phyloP scores from a whole-genome alignment of 2,888 invertebrate species.

The Eupeodes latifasciatus region DNA sequence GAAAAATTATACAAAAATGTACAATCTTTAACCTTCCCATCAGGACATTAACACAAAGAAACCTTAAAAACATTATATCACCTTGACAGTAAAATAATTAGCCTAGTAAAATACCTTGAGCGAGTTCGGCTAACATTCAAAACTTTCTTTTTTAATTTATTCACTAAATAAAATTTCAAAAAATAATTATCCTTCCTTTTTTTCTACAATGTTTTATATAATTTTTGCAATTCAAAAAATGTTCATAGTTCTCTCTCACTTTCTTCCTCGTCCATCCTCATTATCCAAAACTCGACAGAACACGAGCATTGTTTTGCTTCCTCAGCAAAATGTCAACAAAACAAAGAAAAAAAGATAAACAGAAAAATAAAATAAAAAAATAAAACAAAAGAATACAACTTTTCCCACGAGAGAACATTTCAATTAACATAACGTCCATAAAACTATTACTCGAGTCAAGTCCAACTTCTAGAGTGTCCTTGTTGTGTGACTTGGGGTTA shows the following conservation, averaged over 20 bases:
- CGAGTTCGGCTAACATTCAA: not conserved
- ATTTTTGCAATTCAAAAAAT: not conserved
- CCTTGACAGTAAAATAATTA: slow-evolving; percentile 65
- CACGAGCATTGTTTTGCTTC: slow-evolving; percentile 18
- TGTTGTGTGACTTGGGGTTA: slow-evolving; percentile 38
- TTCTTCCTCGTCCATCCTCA: not conserved
- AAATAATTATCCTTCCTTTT: slow-evolving; percentile 64
- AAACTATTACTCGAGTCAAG: slow-evolving; percentile 63
- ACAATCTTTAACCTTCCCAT: too few relatives aligned
- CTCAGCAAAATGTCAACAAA: not conserved
- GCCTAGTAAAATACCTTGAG: not conserved
- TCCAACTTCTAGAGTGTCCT: slow-evolving; percentile 42
- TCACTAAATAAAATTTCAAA: slow-evolving; percentile 8
- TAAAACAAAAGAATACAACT: slow-evolving; percentile 1
- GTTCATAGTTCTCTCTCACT: not conserved
- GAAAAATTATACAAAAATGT: too few relatives aligned
- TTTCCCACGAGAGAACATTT: slow-evolving; percentile 59
- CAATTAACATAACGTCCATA: slow-evolving; percentile 71
- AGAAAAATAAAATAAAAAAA: not conserved
- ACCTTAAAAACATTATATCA: slow-evolving; percentile 1
- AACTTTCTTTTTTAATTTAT: slow-evolving; percentile 39
- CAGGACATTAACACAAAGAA: not conserved
- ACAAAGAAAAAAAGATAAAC: too few relatives aligned
- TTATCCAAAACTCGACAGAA: not conserved
- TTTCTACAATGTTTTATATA: slow-evolving; percentile 4